Evolutionary conservation across 2,888 invertebrate genomes (phyloP).

Genomic region (Melinaea marsaeus): DNA sequence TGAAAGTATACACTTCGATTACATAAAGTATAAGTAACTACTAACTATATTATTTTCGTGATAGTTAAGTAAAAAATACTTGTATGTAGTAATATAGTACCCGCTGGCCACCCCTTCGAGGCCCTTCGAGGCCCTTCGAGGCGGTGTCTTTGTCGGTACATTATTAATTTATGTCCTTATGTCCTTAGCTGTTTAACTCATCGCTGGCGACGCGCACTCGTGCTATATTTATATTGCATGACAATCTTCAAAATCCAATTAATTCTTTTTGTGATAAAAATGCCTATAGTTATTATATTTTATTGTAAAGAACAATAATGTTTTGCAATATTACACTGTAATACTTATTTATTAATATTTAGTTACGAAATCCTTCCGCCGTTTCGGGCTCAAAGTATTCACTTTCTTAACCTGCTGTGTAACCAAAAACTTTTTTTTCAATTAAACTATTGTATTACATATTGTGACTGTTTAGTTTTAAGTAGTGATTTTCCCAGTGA

Average conservation of each 20-base stretch:
- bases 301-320: slow-evolving; percentile 43
- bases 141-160: slow-evolving; percentile 55
- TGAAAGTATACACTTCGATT: slow-evolving; percentile 62
- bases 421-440: slow-evolving; percentile 51
- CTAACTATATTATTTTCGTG: slow-evolving; percentile 69
- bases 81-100: slow-evolving; percentile 64
- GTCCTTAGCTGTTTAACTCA: slow-evolving; percentile 39
- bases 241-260: slow-evolving; percentile 41
- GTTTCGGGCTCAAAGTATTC: slow-evolving; percentile 55
- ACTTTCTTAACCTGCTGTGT: slow-evolving; percentile 45
- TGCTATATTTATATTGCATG: slow-evolving; percentile 53
- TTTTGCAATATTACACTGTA: slow-evolving; percentile 39
- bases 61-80: slow-evolving; percentile 67
- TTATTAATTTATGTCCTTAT: slow-evolving; percentile 37
- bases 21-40: slow-evolving; percentile 63
- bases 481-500: slow-evolving; percentile 44
- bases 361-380: slow-evolving; percentile 46
- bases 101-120: slow-evolving; percentile 45
- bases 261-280: slow-evolving; percentile 49
- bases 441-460: slow-evolving; percentile 49
- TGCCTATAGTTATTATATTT: slow-evolving; percentile 39
- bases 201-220: slow-evolving; percentile 52
- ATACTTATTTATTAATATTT: slow-evolving; percentile 51
- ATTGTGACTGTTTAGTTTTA: slow-evolving; percentile 58
- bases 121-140: slow-evolving; percentile 32